phyloP scores from a whole-genome alignment of 2,888 invertebrate genomes.

The Sacculina carcini region DNA sequence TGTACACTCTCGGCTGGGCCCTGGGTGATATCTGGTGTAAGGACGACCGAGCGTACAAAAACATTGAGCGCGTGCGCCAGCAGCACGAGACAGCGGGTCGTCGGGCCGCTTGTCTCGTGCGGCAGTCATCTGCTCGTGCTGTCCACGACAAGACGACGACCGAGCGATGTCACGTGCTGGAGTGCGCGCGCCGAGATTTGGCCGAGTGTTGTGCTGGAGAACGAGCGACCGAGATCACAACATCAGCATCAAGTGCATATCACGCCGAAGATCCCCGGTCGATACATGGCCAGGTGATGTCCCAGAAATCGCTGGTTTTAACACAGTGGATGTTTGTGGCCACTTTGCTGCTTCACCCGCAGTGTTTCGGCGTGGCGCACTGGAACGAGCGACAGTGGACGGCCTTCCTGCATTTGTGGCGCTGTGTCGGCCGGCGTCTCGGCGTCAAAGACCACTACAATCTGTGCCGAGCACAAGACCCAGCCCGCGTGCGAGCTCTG shows the following conservation, averaged over 20 bases:
- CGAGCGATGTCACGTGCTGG: not conserved
- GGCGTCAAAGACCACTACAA: slow-evolving; percentile 52
- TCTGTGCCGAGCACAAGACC: slow-evolving; percentile 20
- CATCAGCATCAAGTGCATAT: not conserved
- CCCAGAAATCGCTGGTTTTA: slow-evolving; percentile 27
- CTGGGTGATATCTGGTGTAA: slow-evolving; percentile 24
- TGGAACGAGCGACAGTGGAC: slow-evolving; percentile 35
- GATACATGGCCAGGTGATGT: slow-evolving; percentile 17
- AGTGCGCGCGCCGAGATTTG: not conserved
- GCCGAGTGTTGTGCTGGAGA: not conserved
- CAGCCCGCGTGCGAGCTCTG: slow-evolving; percentile 15
- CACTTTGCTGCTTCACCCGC: slow-evolving; percentile 23
- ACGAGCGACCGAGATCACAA: not conserved
- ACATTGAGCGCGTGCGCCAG: slow-evolving; percentile 22
- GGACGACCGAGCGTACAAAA: slow-evolving; percentile 21
- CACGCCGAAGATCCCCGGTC: slow-evolving; percentile 9
- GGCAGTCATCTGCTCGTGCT: slow-evolving; percentile 15
- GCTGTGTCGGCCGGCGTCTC: slow-evolving; percentile 46
- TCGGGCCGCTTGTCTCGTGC: slow-evolving; percentile 22
- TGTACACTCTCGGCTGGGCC: slow-evolving; percentile 26
- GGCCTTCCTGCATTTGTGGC: slow-evolving; percentile 57
- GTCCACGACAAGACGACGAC: slow-evolving; percentile 1
- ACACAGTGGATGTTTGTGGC: slow-evolving; percentile 29
- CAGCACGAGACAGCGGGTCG: slow-evolving; percentile 19
- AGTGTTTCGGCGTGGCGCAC: slow-evolving; percentile 35